Evolutionary conservation across 1,140 invertebrate genomes (phyloP), one percentile per base, ranked within the genome.

Genomic region (Oreohelix idahoensis): DNA sequence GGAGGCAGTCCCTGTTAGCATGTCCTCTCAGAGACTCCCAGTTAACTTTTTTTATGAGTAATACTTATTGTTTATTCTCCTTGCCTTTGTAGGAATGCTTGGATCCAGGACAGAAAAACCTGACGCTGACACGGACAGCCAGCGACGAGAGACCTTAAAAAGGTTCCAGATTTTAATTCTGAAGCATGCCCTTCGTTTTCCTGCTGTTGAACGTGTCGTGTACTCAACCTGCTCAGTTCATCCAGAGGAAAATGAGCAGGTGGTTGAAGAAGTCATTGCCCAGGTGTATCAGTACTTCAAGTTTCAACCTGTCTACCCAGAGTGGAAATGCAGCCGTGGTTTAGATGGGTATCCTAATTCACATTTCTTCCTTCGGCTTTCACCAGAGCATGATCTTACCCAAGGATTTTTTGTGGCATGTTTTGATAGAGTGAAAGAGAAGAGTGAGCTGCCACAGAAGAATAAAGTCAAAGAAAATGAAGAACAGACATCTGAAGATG

Each of bases 151-250:
- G 66, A 87, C 84, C 88, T 90, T 99, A 15, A 94, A 95, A 45
- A 95, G 95, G 26, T 95, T 99, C 84, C 98, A 99, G 94, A 95
- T 95, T 36, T 95, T 96, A 88, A 94, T 99, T 73, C 93, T 99
- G 15, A 95, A 95, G 84, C 96, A 97, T 91, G 97, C 97, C 0
- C 94, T 99, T 86, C 94, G 94, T 29, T 98, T 98, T 92, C 96
- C 97, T 1, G 95, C 95, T 81, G 96, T 95, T 0, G 96, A 97
- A 90, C 93, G 95, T 83, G 95, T 99, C 70, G 95, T 98, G 11
- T 99, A 99, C 91, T 99, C 97, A 29, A 99, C 98, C 0, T 99
- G 98, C 91, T 99, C 98, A 0, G 90, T 98, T 38, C 94, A 96
- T 92, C 93, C 95, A 11, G 95, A 97, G 93, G 98, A 99, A 93